phyloP scores from a whole-genome alignment of 2,113 vertebrate genomes.

The Odontesthes bonariensis region DNA sequence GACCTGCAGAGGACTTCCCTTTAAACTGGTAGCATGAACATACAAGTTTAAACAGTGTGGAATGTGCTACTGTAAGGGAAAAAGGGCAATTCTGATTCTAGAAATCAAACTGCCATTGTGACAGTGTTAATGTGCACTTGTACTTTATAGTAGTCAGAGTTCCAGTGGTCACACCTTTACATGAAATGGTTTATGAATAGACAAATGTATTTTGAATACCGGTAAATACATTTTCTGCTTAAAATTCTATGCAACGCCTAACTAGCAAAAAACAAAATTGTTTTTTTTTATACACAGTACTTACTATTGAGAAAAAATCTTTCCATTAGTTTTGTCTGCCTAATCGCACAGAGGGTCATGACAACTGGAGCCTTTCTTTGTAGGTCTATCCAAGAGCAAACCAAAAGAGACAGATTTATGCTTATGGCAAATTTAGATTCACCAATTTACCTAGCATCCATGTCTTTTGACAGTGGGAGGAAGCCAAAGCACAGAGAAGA shows the following conservation, averaged over 20 bases:
- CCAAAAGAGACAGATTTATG: neutral
- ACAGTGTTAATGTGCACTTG: neutral
- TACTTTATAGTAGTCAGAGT: neutral
- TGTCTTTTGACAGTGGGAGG: neutral
- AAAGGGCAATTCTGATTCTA: no score
- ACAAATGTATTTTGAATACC: no score
- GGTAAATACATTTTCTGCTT: neutral
- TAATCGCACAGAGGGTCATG: neutral
- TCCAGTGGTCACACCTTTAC: neutral
- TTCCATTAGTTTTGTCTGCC: neutral
- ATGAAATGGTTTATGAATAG: neutral
- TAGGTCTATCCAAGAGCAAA: neutral
- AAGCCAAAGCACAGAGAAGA: neutral
- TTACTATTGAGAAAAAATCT: no score
- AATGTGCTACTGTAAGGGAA: no score
- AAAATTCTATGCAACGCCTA: neutral
- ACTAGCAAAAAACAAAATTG: no score
- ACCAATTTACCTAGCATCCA: neutral
- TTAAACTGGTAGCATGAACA: constrained; percentile 26
- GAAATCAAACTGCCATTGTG: no score
- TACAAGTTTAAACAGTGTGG: constrained; percentile 18
- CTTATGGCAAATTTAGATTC: neutral
- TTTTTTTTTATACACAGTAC: no score
- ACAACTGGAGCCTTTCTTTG: neutral
- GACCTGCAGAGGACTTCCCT: constrained; percentile 64